phyloP scores from a whole-genome alignment of 2,888 invertebrate species.

The Fragum whitleyi region DNA sequence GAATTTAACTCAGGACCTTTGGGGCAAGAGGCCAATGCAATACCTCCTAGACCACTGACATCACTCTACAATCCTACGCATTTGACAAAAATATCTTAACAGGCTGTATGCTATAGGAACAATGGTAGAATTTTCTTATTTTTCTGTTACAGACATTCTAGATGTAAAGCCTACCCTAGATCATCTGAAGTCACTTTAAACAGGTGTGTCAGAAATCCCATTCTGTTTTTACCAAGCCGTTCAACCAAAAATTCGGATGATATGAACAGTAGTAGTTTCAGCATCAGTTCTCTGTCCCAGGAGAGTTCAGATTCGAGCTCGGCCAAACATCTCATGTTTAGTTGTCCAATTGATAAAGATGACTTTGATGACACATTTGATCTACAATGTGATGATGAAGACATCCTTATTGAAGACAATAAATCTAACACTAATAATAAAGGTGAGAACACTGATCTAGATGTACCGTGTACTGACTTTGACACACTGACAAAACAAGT shows the following conservation, averaged over 20 bases:
- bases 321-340: constrained; percentile 47
- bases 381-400: constrained; percentile 26
- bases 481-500: constrained; percentile 18
- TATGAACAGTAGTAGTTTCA: constrained; percentile 3
- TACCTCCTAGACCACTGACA: no score
- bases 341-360: constrained; percentile 45
- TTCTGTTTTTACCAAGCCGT: constrained; percentile 46
- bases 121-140: no score
- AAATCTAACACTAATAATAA: background rate
- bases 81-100: no score
- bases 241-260: constrained; percentile 5
- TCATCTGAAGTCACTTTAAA: background rate
- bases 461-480: background rate
- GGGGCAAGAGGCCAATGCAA: no score
- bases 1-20: no score
- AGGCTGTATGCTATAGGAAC: no score
- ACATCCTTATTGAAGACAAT: background rate
- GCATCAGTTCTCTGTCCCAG: constrained; percentile 35
- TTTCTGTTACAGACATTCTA: background rate
- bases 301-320: constrained; percentile 38
- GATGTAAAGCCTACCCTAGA: background rate
- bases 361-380: constrained; percentile 6
- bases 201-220: constrained; percentile 28
- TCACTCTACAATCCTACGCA: no score
- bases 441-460: background rate